Evolutionary conservation across 2,888 invertebrate species (phyloP), one percentile per base, ranked within the genome.

Genomic region (Pyrgus malvae): DNA sequence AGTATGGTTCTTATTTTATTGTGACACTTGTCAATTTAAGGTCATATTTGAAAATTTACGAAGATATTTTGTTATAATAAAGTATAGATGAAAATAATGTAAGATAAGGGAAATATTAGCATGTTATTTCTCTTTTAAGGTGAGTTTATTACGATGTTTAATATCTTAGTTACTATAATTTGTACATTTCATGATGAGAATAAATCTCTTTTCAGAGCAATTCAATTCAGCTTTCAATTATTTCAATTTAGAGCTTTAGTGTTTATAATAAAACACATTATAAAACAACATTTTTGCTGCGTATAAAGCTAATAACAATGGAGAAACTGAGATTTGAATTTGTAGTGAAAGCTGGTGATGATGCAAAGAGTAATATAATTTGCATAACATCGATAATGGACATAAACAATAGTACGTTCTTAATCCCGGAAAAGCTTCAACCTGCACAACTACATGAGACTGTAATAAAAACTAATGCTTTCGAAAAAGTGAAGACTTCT

Each of bases 351-450:
- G 33, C 46, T 9, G 14, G 9, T 8, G 46, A 46, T 3, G 33
- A 46, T 23, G 12, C 9, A 5, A 46, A 35, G 19, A 46, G 21
- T 1, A 33, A 46, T 35, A 14, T 46, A 7, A 25, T 42, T 23
- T 44, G 35, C n/a, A 37, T 53, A 17, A 53, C 37, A 21, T 38
- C 45, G 5, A 53, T 53, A 21, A 38, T 19, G n/a, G 45, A 45
- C 31, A n/a, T 8, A 1, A 7, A 38, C n/a, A 21, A 21, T 6
- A 8, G 6, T 38, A 38, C 17, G 2, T 38, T 19, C 19, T 1
- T 1, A 1, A 38, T 38, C 3, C 40, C 40, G 3, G 40, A 21
- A 38, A 27, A 31, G 23, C 31, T 33, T 16, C 37, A 54, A 45
- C 12, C 38, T 12, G 16, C 9, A 23, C 35, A 33, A 16, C 5